Evolutionary conservation across 1,140 invertebrate species (phyloP).

Genomic region (Telenomus remus): DNA sequence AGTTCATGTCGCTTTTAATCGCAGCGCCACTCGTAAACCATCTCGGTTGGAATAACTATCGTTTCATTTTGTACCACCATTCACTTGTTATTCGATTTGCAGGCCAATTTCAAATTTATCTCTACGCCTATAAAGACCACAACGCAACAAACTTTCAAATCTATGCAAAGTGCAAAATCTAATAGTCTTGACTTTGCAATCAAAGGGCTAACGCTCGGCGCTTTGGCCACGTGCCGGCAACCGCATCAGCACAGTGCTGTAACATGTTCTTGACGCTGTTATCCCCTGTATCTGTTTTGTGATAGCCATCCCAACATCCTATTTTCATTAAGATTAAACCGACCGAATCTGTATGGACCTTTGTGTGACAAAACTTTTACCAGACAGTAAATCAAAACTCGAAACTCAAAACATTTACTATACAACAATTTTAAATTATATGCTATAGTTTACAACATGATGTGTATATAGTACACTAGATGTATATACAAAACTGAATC

Average conservation of each 20-base stretch:
- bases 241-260: conserved; percentile 16
- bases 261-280: conserved; percentile 56
- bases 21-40: conserved; percentile 27
- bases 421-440: no score
- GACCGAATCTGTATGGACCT: conserved; percentile 4
- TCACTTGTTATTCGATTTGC: conserved; percentile 5
- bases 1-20: conserved; percentile 27
- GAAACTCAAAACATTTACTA: no score
- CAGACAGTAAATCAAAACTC: no score
- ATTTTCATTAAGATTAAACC: conserved; percentile 59
- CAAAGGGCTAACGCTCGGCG: conserved; percentile 36
- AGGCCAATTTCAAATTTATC: neutral
- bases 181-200: conserved; percentile 18
- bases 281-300: conserved; percentile 51
- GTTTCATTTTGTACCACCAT: conserved; percentile 32
- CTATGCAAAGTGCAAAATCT: conserved; percentile 19
- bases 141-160: conserved; percentile 2
- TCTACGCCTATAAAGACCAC: neutral
- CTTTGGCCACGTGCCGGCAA: conserved; percentile 57
- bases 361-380: no score
- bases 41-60: conserved; percentile 12
- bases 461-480: no score
- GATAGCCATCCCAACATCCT: conserved; percentile 49
- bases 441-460: no score
- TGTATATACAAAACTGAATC: no score